Base-by-base conservation (phyloP, 2,113 vertebrate genomes). In the Neogobius melanostomus region DNA sequence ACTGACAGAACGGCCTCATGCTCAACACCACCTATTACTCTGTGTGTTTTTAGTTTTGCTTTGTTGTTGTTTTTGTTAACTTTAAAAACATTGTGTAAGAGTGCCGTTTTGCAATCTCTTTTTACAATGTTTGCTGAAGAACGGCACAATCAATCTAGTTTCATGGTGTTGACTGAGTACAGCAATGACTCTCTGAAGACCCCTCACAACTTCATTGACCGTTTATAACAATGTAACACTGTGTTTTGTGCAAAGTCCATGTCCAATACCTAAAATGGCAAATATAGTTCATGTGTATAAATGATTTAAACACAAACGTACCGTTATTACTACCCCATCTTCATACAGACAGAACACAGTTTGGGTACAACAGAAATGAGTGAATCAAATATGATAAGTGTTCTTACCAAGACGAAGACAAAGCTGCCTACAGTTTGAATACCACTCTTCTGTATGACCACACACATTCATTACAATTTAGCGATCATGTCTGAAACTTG, bases 1-100 rank as follows among this genome's bases (percentile, higher is more conserved):
- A 65, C 56, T 72, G 59, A 53, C 64, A 78, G 57, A 57, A 9
- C 21, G 7, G 54, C 66, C 46, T 74, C 68, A 65, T 44, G 71
- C 65, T 71, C 63, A 69, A 62, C 53, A 54, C 36, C 59, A 44
- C 7, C 14, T 61, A 6, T 44, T 61, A 8, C 42, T 8, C 2
- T 61, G 63, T 28, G 57, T 75, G 68, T n/a, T 57, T 6, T 61
- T 14, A 44, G 12, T 61, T 7, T 45, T 60, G 28, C 28, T 36
- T 36, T 36, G 28, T 36, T 43, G 42, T 15, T 60, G 9, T 28
- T n/a, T 61, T 12, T 45, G 3, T 43, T 42, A 43, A 60, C 1
- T 61, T 56, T 61, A 7, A 60, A 14, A 1, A 60, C 1, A 45
- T 8, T 56, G 42, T 44, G 7, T 7, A 43, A 15, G 11, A 42